These are phyloP conservation scores for Malurus melanocephalus DNA, from an alignment of 2,113 vertebrate species.

Conservation along the genomic window DNA sequence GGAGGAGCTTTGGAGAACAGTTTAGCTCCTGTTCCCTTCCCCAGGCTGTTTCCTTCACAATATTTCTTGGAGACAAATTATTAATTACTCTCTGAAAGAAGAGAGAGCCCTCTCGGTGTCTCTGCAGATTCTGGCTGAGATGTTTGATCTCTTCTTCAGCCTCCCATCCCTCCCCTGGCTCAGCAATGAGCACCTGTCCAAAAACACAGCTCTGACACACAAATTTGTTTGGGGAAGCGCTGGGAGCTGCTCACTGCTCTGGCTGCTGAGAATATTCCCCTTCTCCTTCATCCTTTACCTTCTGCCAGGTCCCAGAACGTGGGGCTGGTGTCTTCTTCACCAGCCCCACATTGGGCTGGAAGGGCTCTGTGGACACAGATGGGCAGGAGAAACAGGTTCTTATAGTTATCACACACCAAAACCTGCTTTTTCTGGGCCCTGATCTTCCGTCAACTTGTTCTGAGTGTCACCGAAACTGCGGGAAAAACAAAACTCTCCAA, in stretches of 20 bases:
- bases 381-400: not conserved
- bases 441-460: not conserved
- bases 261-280: not conserved
- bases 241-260: not conserved
- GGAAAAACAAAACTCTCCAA: too few relatives aligned
- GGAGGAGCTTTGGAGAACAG: not conserved
- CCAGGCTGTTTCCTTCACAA: not conserved
- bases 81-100: not conserved
- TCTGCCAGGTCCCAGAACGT: too few relatives aligned
- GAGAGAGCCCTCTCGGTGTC: not conserved
- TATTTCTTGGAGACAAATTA: not conserved
- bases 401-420: not conserved
- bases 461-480: too few relatives aligned
- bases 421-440: rapidly evolving
- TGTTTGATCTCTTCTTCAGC: not conserved
- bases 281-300: not conserved
- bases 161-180: not conserved
- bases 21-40: not conserved
- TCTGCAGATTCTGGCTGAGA: not conserved
- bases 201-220: not conserved
- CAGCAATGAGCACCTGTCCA: not conserved
- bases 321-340: too few relatives aligned
- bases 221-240: rapidly evolving
- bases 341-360: not conserved
- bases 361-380: not conserved